These are phyloP conservation scores for Hypocryptadius cinnamomeus DNA, from an alignment of 2,113 vertebrate genomes.

Conservation along the genomic window DNA sequence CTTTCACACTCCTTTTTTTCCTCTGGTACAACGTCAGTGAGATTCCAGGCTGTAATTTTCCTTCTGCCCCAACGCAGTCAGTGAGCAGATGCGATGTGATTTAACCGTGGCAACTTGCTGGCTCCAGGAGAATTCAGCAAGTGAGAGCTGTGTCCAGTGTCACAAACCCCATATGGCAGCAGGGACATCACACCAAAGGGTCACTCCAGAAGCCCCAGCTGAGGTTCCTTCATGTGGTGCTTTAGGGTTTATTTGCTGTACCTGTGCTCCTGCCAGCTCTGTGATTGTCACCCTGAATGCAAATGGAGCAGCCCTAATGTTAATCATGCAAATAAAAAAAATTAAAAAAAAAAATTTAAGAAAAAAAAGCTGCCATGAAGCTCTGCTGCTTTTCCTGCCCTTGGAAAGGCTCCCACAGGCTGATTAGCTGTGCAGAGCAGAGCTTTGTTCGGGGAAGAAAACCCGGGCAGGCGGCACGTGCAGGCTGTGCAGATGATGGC, in stretches of 20 bases:
- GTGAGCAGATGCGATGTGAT: not conserved
- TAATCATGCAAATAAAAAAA: not conserved
- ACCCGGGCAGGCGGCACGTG: not conserved
- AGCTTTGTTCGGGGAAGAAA: not conserved
- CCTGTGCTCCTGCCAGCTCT: not conserved
- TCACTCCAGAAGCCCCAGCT: not conserved
- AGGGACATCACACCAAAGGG: accelerated
- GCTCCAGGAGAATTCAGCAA: not conserved
- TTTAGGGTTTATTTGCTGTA: not conserved
- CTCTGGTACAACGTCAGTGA: not conserved
- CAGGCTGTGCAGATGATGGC: not conserved
- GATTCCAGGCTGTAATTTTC: not conserved
- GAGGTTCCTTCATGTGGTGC: not conserved
- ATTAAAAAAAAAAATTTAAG: not conserved
- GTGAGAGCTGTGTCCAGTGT: not conserved
- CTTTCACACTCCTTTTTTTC: not conserved
- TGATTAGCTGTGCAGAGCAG: slow-evolving; percentile 3
- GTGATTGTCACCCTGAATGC: not conserved
- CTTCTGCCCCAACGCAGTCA: not conserved
- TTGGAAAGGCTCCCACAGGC: not conserved
- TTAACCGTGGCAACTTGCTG: not conserved
- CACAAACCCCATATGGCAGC: not conserved
- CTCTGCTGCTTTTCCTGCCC: not conserved
- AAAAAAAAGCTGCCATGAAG: not conserved
- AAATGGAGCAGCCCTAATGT: not conserved